These are phyloP conservation scores for Penaeus indicus DNA, from an alignment of 1,140 invertebrate species.

Conservation along the genomic window DNA sequence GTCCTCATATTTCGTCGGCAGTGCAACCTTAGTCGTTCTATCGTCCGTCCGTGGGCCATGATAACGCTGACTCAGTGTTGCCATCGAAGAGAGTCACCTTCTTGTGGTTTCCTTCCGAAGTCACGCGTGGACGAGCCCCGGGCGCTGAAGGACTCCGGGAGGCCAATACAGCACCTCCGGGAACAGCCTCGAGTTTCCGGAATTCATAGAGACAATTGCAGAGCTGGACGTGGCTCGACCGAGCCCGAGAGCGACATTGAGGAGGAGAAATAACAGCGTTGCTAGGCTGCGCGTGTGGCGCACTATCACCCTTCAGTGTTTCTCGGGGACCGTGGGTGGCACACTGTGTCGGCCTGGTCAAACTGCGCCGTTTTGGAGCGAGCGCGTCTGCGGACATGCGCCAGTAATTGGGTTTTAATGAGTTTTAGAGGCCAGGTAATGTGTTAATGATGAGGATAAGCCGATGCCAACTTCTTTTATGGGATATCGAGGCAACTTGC, in stretches of 20 bases:
- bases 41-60: conserved; percentile 41
- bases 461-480: too few relatives aligned
- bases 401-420: conserved; percentile 33
- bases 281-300: conserved; percentile 15
- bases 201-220: too few relatives aligned
- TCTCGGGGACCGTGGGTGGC: conserved; percentile 30
- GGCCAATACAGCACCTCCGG: too few relatives aligned
- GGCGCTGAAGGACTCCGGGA: too few relatives aligned
- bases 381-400: background rate
- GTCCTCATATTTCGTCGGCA: conserved; percentile 62
- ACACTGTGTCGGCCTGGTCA: conserved; percentile 24
- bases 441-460: conserved; percentile 17
- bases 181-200: too few relatives aligned
- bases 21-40: conserved; percentile 59
- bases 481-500: too few relatives aligned
- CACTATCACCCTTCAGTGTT: conserved; percentile 42
- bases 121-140: too few relatives aligned
- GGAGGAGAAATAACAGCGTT: background rate
- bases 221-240: too few relatives aligned
- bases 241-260: too few relatives aligned
- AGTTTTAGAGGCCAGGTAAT: background rate
- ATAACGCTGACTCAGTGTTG: conserved; percentile 34
- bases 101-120: too few relatives aligned
- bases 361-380: conserved; percentile 21
- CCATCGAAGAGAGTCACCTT: background rate